Conservation (phyloP, 1,140 invertebrate genomes). For the Euglossa dilemma region DNA sequence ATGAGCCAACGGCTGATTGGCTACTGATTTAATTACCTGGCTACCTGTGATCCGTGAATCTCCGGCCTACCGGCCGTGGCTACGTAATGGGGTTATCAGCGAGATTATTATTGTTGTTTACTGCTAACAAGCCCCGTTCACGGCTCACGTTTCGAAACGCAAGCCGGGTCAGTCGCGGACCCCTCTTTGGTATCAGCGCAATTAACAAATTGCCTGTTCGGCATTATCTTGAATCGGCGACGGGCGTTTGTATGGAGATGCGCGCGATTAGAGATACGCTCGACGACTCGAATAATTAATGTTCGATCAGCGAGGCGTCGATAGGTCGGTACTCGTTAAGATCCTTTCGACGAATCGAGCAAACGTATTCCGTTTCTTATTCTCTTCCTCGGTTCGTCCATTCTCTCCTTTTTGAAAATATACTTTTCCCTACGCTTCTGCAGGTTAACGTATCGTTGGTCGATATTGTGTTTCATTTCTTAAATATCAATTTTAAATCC, state of each 20-base stretch:
- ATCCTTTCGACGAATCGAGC: not conserved
- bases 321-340: not conserved
- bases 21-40: slow-evolving; percentile 72
- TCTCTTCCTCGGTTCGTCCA: too few species aligned
- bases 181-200: too few species aligned
- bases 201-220: slow-evolving; percentile 1
- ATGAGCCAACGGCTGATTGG: slow-evolving; percentile 72
- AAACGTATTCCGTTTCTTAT: too few species aligned
- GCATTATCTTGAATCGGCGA: slow-evolving; percentile 45
- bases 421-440: too few species aligned
- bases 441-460: too few species aligned
- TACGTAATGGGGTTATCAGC: slow-evolving; percentile 69
- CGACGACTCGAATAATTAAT: not conserved
- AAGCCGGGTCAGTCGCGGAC: not conserved
- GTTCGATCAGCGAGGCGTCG: not conserved
- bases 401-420: too few species aligned
- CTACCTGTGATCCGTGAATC: slow-evolving; percentile 62
- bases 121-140: slow-evolving; percentile 70
- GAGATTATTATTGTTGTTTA: slow-evolving; percentile 76
- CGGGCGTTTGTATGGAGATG: not conserved
- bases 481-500: too few species aligned
- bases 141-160: slow-evolving; percentile 27
- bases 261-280: not conserved
- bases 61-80: slow-evolving; percentile 24
- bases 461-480: too few species aligned